Conservation (phyloP, 1,140 invertebrate species). For the Solenopsis fugax region DNA sequence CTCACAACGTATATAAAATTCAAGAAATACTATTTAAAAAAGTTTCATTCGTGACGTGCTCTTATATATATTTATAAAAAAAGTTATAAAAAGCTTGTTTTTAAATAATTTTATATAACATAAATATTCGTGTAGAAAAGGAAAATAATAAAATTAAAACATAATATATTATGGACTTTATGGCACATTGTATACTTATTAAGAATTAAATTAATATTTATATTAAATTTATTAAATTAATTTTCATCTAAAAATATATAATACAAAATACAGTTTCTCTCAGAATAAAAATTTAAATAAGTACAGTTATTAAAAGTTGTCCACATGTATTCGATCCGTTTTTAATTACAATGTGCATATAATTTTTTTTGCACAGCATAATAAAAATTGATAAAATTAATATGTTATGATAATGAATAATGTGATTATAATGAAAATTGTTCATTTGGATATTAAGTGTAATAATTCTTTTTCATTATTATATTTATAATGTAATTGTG, state of each 20-base stretch:
- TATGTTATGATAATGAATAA: constrained; percentile 1
- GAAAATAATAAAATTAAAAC: background rate
- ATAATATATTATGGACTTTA: background rate
- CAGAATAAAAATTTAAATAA: background rate
- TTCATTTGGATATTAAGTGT: background rate
- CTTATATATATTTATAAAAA: background rate
- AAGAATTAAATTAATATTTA: constrained; percentile 6
- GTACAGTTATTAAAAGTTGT: background rate
- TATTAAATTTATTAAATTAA: background rate
- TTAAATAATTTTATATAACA: background rate
- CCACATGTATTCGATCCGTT: background rate
- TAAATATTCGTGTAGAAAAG: background rate
- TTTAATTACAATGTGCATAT: background rate
- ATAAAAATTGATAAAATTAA: constrained; percentile 2
- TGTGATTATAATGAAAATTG: background rate
- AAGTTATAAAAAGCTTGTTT: background rate
- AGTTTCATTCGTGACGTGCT: background rate
- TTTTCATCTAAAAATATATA: background rate
- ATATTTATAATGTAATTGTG: background rate
- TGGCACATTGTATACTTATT: background rate
- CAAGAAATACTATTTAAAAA: background rate
- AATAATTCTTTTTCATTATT: background rate
- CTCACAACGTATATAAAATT: background rate
- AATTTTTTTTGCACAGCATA: background rate
- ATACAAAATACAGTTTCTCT: background rate